Evolutionary conservation across 2,113 vertebrate genomes (phyloP), one percentile per base, ranked within the genome.

Genomic region (Mola mola): DNA sequence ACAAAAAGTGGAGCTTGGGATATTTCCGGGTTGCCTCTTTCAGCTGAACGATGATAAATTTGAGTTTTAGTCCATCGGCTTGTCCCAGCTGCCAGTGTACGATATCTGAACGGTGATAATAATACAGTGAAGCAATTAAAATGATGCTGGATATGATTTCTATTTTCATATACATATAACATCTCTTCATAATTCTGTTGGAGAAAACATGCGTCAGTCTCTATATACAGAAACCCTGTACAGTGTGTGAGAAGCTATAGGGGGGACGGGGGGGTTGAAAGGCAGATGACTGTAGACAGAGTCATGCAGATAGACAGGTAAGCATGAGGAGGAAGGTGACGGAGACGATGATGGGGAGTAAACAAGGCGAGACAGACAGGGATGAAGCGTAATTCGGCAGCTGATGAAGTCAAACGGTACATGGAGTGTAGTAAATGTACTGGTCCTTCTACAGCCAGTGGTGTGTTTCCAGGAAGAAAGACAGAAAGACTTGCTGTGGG

Each of bases 131-230:
- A 65, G 25, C 61, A 72, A n/a, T 50, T 21, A 75, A 72, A 65
- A 33, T 21, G 29, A 74, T 63, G 44, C 51, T 51, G 38, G 53
- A 72, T 72, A 73, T 75, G 72, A 73, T 28, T 70, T 81, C 56
- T 81, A 62, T 44, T 73, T 75, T 48, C 44, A 80, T 83, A 70
- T 71, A 79, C 65, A 79, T 47, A 38, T 53, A 65, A 74, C 75
- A 79, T 71, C 38, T 82, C 48, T 78, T 81, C 56, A 77, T 79
- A 68, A 84, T 72, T 83, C 73, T 78, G 73, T 84, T 76, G 78
- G 67, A 78, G 88, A 89, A 91, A 90, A 87, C 91, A 92, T 93
- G 91, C 92, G 43, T 87, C 60, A 61, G 44, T 75, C 72, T 80
- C 63, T 88, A 85, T 91, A 74, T 88, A 90, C 86, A 90, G 77